Percentiles rank a stretch among this genome's conserved stretches.
phyloP scores from a whole-genome alignment of 2,888 invertebrate genomes.

The Phragmatobia fuliginosa region DNA sequence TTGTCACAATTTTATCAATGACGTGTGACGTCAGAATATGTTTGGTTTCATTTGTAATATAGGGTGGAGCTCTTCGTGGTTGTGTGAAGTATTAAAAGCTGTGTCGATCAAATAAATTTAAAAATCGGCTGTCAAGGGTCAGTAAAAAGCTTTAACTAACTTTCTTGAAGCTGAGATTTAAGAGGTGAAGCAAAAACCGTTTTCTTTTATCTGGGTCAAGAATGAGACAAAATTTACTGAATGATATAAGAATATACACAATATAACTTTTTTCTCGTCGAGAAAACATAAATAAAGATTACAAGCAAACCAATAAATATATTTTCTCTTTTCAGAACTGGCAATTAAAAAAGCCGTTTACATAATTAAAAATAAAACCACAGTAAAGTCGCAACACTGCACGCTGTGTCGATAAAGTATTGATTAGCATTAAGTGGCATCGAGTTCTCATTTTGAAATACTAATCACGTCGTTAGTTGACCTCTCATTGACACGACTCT shows the following conservation, averaged over 20 bases:
- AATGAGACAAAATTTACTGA: conserved; percentile 15
- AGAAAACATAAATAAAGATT: conserved; percentile 24
- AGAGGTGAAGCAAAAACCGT: background rate
- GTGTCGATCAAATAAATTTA: background rate
- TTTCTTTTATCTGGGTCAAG: conserved; percentile 6
- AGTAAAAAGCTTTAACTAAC: background rate
- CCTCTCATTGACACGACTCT: conserved; percentile 73
- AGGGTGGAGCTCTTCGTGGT: background rate
- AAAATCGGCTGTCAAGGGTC: background rate
- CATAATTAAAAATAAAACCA: conserved; percentile 51
- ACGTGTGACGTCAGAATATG: background rate
- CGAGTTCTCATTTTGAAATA: conserved; percentile 57
- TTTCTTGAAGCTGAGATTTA: conserved; percentile 7
- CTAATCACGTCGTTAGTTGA: conserved; percentile 68
- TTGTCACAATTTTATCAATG: conserved; percentile 5
- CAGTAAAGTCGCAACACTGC: conserved; percentile 41
- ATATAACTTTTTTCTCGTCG: conserved; percentile 13
- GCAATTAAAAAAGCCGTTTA: conserved; percentile 49
- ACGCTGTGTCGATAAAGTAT: conserved; percentile 49
- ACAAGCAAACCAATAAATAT: conserved; percentile 35
- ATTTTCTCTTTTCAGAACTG: conserved; percentile 38
- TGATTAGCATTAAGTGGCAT: conserved; percentile 51
- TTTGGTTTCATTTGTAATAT: background rate
- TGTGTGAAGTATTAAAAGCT: background rate
- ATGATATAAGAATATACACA: conserved; percentile 10